Conservation (phyloP, 37 sponge, comb jelly and placozoan species). For the Chondrilla cf. caribensis region DNA sequence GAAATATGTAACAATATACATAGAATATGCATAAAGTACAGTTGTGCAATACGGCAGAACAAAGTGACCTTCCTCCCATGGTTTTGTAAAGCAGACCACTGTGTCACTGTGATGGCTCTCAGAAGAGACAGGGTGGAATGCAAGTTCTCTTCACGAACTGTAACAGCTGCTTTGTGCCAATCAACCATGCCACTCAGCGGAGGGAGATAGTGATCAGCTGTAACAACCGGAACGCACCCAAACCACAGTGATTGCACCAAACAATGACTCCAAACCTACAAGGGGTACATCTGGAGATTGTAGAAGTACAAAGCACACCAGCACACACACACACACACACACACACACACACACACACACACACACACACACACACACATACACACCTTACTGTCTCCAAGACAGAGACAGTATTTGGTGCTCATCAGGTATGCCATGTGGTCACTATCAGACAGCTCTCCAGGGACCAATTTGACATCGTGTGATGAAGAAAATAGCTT, state of each 20-base stretch:
- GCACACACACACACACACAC: too few relatives aligned
- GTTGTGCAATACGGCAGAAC: neutral
- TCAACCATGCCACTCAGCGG: constrained; percentile 51
- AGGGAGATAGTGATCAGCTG: constrained; percentile 66
- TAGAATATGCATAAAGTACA: neutral
- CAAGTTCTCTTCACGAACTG: constrained; percentile 54
- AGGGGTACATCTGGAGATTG: too few relatives aligned
- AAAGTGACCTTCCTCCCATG: neutral
- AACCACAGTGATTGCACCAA: constrained; percentile 84
- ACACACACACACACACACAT: neutral
- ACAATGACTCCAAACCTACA: constrained; percentile 75
- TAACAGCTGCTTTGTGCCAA: constrained; percentile 48
- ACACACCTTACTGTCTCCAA: constrained; percentile 38
- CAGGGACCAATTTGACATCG: constrained; percentile 38
- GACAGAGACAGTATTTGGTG: constrained; percentile 65
- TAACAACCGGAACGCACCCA: constrained; percentile 75
- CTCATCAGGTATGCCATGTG: constrained; percentile 40
- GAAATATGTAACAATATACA: neutral
- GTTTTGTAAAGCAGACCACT: neutral
- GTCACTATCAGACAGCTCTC: constrained; percentile 47
- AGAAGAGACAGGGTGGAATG: neutral
- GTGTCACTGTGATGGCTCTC: neutral
- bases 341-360: too few relatives aligned
- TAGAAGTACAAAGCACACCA: too few relatives aligned
- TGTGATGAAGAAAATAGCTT: constrained; percentile 12